Evolutionary conservation across 1,140 invertebrate genomes (phyloP).

Genomic region (Drosophila ironensis): DNA sequence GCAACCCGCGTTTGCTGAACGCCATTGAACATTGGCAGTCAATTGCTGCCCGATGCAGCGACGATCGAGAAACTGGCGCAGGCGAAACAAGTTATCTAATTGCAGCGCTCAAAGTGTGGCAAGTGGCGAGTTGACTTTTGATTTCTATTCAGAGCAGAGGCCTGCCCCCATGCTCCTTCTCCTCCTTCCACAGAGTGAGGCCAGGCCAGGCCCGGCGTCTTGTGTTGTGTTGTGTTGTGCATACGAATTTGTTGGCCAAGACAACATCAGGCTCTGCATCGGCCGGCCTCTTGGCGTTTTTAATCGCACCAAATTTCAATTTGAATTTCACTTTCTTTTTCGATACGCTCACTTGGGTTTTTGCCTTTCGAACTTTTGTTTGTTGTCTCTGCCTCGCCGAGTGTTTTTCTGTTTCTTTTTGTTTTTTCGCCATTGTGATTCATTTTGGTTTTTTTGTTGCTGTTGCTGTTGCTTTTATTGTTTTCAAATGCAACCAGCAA

Average conservation of each 20-base stretch:
- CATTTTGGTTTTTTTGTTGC: constrained; percentile 49
- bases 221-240: no score
- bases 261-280: constrained; percentile 32
- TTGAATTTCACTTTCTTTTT: constrained; percentile 82
- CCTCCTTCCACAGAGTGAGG: no score
- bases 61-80: constrained; percentile 66
- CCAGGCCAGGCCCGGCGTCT: no score
- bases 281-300: constrained; percentile 55
- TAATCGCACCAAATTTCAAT: constrained; percentile 80
- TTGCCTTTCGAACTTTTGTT: constrained; percentile 77
- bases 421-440: constrained; percentile 16
- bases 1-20: constrained; percentile 46
- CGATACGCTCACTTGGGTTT: constrained; percentile 79
- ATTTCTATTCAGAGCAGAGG: constrained; percentile 64
- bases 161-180: constrained; percentile 1
- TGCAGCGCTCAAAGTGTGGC: constrained; percentile 69
- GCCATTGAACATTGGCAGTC: constrained; percentile 80
- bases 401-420: constrained; percentile 5
- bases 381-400: constrained; percentile 31
- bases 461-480: constrained; percentile 9
- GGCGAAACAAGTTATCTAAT: constrained; percentile 80
- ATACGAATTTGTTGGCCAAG: constrained; percentile 67
- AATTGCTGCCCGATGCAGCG: constrained; percentile 45
- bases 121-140: constrained; percentile 78
- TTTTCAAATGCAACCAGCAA: constrained; percentile 55